These are phyloP conservation scores for Podargus strigoides DNA, from an alignment of 2,797 vertebrate species.

Conservation along the genomic window DNA sequence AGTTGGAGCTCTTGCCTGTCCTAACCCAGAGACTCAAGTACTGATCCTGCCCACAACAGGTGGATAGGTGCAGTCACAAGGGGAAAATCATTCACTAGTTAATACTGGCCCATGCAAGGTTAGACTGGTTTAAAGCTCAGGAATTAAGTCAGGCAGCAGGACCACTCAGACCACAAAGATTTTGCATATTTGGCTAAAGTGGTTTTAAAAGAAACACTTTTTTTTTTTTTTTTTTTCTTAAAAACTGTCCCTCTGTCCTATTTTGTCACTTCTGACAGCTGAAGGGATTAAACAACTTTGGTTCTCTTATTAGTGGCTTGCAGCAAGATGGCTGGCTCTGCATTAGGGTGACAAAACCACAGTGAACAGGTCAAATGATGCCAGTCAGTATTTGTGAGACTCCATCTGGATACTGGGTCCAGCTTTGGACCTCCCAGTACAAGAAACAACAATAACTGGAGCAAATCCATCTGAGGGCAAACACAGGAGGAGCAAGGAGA, in stretches of 20 bases:
- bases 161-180: neutral
- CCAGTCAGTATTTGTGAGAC: neutral
- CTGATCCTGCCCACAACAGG: neutral
- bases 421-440: neutral
- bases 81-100: neutral
- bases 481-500: neutral
- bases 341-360: neutral
- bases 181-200: neutral
- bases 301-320: neutral
- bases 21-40: neutral
- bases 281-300: neutral
- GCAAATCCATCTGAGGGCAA: neutral
- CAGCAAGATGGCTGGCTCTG: neutral
- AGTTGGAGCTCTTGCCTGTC: neutral
- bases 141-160: neutral
- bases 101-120: neutral
- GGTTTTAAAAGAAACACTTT: neutral
- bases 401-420: neutral
- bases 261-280: neutral
- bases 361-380: neutral
- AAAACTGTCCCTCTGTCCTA: neutral
- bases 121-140: neutral
- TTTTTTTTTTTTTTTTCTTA: neutral
- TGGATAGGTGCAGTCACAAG: neutral
- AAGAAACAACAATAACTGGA: neutral